Conservation (phyloP, 1,140 invertebrate genomes). For the Melanaphis sacchari region DNA sequence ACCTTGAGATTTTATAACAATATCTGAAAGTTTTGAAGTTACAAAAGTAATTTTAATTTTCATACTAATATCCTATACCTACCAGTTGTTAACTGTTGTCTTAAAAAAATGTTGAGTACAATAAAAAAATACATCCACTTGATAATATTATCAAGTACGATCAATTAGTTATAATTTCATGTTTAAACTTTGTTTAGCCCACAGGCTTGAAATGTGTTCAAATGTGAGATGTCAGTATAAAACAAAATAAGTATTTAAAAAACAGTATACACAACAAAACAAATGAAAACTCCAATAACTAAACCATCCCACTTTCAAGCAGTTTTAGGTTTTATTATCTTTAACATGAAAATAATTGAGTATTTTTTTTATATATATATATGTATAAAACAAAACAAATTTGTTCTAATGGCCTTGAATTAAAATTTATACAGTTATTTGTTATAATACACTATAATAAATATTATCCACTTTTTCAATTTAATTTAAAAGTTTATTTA, state of each 20-base stretch:
- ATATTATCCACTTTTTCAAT: background rate
- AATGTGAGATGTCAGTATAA: conserved; percentile 1
- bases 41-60: background rate
- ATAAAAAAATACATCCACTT: background rate
- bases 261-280: background rate
- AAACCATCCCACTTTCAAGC: background rate
- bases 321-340: conserved; percentile 27
- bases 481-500: background rate
- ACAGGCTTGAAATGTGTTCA: background rate
- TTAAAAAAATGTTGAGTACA: background rate
- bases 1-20: background rate
- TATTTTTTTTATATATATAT: background rate
- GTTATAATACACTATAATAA: background rate
- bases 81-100: conserved; percentile 15
- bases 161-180: conserved; percentile 29
- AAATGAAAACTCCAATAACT: conserved; percentile 37
- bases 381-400: background rate
- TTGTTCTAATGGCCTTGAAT: background rate
- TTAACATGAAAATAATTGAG: background rate
- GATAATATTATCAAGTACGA: conserved; percentile 28
- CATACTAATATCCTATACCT: background rate
- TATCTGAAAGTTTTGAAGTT: conserved; percentile 15
- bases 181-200: conserved; percentile 9
- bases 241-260: conserved; percentile 41
- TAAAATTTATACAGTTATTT: background rate